Evolutionary conservation across 2,888 invertebrate species (phyloP).

Genomic region (Epistrophe grossulariae): DNA sequence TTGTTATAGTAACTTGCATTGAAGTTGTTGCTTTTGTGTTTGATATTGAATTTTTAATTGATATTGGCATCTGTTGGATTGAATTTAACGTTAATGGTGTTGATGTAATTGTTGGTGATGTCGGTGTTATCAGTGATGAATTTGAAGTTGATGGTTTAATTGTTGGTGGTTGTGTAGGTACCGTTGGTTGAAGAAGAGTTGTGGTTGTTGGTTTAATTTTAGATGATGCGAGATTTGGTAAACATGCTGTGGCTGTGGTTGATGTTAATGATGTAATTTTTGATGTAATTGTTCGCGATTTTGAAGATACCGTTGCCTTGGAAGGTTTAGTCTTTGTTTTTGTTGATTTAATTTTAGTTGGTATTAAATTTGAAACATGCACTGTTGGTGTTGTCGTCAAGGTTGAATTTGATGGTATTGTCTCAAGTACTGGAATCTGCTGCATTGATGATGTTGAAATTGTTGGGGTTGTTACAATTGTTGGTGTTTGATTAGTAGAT

Average conservation of each 20-base stretch:
- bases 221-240: not conserved
- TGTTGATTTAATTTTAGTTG: not conserved
- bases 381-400: not conserved
- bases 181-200: not conserved
- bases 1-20: conserved; percentile 2
- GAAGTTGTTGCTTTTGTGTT: not conserved
- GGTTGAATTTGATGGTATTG: not conserved
- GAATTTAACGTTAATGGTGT: not conserved
- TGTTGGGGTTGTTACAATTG: not conserved
- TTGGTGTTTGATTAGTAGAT: not conserved
- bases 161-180: not conserved
- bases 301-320: no score
- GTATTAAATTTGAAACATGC: not conserved
- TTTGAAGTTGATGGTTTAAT: not conserved
- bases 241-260: not conserved
- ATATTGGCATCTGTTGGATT: not conserved
- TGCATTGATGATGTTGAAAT: no score
- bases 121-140: not conserved
- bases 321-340: not conserved
- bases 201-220: no score
- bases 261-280: no score
- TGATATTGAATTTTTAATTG: not conserved
- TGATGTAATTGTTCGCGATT: no score
- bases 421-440: no score
- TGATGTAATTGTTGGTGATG: not conserved